A percentile compares a stretch with the other conserved stretches of the same genome.
These are phyloP conservation scores for Phalloptychus januarius DNA, from an alignment of 2,797 vertebrate species.

Conservation along the genomic window DNA sequence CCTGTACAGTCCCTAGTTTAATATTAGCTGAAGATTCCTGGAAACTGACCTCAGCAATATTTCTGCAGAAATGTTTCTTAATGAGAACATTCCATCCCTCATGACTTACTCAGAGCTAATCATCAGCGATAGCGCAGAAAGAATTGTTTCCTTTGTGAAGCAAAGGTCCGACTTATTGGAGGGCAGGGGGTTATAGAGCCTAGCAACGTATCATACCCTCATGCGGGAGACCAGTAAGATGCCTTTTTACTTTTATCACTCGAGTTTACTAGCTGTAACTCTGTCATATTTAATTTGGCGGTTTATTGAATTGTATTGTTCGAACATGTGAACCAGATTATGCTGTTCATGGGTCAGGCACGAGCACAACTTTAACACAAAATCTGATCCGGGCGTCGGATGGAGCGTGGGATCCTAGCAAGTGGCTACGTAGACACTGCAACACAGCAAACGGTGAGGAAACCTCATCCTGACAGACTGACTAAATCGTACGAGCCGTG, in stretches of 20 bases:
- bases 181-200: not conserved
- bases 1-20: not conserved
- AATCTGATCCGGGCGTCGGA: not conserved
- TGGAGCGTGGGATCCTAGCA: not conserved
- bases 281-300: not conserved
- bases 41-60: not conserved
- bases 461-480: not conserved
- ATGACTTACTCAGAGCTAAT: not conserved
- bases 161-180: not conserved
- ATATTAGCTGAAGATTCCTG: not conserved
- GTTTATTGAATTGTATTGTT: not conserved
- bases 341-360: not conserved
- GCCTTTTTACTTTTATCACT: not conserved
- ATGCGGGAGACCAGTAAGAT: not conserved
- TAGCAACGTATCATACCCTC: not conserved
- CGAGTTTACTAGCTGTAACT: not conserved
- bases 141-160: not conserved
- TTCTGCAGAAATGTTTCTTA: not conserved
- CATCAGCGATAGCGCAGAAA: not conserved
- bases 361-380: not conserved
- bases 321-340: not conserved
- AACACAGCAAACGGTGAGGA: not conserved
- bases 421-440: not conserved
- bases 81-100: not conserved
- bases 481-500: not conserved